Evolutionary conservation across 2,888 invertebrate genomes (phyloP), one percentile per base, ranked within the genome.

Genomic region (Zootermopsis nevadensis): DNA sequence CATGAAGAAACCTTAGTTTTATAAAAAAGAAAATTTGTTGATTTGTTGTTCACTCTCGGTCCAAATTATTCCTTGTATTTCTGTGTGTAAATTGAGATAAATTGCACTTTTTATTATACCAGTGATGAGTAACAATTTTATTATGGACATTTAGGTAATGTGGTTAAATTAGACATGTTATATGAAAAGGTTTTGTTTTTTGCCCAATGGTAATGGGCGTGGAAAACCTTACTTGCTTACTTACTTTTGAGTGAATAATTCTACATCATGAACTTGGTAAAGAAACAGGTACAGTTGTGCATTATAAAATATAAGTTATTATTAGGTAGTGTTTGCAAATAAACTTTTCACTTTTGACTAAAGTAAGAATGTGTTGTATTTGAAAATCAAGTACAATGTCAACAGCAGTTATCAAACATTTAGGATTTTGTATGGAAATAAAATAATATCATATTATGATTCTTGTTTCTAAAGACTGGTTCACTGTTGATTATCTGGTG

Each of bases 381-480:
- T 4, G 31, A 15, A 3, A 35, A 35, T 31, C 24, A 35, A 72
- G 24, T 31, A 31, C 31, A 35, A 24, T 72, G 24, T 8, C 15
- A 67, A 27, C 67, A 6, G 30, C 31, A 31, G 31, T 67, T 67
- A 55, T 30, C 8, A 66, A 33, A 19, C 35, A 72, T 72, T 69
- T 72, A 72, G 72, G 72, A 72, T 72, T 1, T 72, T 24, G 19
- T 72, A 33, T 33, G 72, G 72, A 35, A 72, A 72, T 72, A 72
- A 72, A 72, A 7, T 15, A 72, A 35, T 2, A 55, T 55, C 19
- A 22, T 24, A 55, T 55, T 55, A 55, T 55, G 55, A 55, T 55
- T 55, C n/a, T 15, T 48, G 15, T 48, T 48, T 15, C 48, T 19
- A 48, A 48, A 48, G 48, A 48, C 19, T 48, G 48, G 15, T 48